Evolutionary conservation across 1,140 invertebrate genomes (phyloP).

Genomic region (Globodera ellingtonae): DNA sequence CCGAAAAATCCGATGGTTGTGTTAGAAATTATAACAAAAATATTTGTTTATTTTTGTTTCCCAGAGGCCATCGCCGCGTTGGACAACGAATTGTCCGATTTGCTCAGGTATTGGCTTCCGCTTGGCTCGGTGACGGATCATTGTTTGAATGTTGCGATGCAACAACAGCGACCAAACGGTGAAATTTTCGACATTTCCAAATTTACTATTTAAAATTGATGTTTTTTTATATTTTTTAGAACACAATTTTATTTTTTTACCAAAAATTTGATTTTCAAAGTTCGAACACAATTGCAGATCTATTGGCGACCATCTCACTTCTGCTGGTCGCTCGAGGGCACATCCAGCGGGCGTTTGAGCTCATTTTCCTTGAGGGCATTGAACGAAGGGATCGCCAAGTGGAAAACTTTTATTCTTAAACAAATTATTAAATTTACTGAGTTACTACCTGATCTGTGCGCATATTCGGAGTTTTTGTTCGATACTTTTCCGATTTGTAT

Average conservation of each 20-base stretch:
- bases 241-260: too few relatives aligned
- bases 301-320: constrained; percentile 28
- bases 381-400: constrained; percentile 3
- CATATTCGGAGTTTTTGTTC: too few relatives aligned
- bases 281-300: background rate
- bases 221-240: too few relatives aligned
- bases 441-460: too few relatives aligned
- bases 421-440: too few relatives aligned
- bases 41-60: background rate
- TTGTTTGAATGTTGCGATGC: constrained; percentile 54
- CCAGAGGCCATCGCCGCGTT: background rate
- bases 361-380: constrained; percentile 43
- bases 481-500: too few relatives aligned
- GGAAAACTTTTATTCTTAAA: too few relatives aligned
- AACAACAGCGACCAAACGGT: constrained; percentile 7
- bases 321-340: constrained; percentile 49
- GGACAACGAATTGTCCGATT: constrained; percentile 34
- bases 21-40: background rate
- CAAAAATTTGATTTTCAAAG: too few relatives aligned
- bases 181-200: too few relatives aligned
- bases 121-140: constrained; percentile 52
- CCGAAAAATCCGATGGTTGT: constrained; percentile 20
- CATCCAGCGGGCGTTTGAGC: constrained; percentile 44
- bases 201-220: too few relatives aligned
- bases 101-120: constrained; percentile 56